Evolutionary conservation across 2,797 vertebrate species (phyloP).

Genomic region (Alectoris magna): DNA sequence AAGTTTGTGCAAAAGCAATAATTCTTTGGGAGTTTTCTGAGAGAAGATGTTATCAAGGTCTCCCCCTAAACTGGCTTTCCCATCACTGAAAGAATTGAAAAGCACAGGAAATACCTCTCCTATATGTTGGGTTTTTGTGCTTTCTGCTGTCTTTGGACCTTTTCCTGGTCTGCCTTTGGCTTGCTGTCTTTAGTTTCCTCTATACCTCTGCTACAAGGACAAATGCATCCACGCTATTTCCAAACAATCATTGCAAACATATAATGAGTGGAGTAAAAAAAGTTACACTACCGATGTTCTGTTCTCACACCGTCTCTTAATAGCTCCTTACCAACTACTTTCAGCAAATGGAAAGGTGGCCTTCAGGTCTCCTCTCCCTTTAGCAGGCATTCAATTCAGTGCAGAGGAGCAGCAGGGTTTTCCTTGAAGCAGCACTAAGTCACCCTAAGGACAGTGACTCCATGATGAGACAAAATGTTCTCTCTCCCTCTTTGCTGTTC

Average conservation of each 20-base stretch:
- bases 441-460: neutral
- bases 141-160: neutral
- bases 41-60: neutral
- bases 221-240: neutral
- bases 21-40: neutral
- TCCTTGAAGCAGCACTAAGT: neutral
- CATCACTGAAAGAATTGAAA: neutral
- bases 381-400: neutral
- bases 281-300: rapidly evolving
- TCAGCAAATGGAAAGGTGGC: neutral
- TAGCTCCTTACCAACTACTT: neutral
- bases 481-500: neutral
- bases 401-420: neutral
- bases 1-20: neutral
- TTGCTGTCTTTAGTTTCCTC: neutral
- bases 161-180: neutral
- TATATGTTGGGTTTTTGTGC: neutral
- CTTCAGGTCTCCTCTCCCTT: neutral
- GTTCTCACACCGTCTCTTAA: neutral
- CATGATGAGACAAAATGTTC: neutral
- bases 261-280: neutral
- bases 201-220: neutral
- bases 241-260: neutral
- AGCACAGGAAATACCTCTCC: neutral
- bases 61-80: neutral